phyloP scores from a whole-genome alignment of 2,797 vertebrate species.

The Melanotaenia nigrans region DNA sequence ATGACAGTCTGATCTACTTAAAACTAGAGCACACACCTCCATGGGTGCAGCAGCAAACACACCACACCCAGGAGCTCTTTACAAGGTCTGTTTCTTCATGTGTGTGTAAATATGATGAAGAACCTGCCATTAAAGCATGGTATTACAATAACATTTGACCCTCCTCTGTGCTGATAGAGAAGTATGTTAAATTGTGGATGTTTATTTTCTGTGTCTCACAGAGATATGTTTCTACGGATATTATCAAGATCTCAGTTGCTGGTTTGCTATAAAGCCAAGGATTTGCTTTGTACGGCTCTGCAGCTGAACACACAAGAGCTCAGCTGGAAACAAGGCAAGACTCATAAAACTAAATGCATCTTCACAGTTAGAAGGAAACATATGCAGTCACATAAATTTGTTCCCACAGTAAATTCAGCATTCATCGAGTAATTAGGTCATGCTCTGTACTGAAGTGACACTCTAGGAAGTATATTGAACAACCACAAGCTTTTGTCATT shows the following conservation, averaged over 20 bases:
- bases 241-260: slow-evolving; percentile 78
- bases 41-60: slow-evolving; percentile 73
- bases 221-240: slow-evolving; percentile 84
- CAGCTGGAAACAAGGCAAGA: slow-evolving; percentile 87
- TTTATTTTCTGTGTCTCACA: slow-evolving; percentile 61
- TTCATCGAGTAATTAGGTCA: neutral
- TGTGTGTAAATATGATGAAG: slow-evolving; percentile 7
- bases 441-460: neutral
- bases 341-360: neutral
- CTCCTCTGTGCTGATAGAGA: neutral
- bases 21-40: slow-evolving; percentile 74
- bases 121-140: neutral
- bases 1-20: slow-evolving; percentile 83
- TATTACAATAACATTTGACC: too few species aligned
- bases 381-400: neutral
- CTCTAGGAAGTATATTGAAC: neutral
- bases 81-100: slow-evolving; percentile 74
- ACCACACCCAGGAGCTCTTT: slow-evolving; percentile 73
- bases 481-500: too few species aligned
- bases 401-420: neutral
- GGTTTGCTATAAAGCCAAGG: slow-evolving; percentile 93
- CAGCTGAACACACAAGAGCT: slow-evolving; percentile 76
- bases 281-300: slow-evolving; percentile 85
- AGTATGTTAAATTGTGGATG: slow-evolving; percentile 24
- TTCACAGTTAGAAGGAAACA: neutral